Base-by-base conservation (phyloP, 2,888 invertebrate species). In the Eupithecia exiguata region DNA sequence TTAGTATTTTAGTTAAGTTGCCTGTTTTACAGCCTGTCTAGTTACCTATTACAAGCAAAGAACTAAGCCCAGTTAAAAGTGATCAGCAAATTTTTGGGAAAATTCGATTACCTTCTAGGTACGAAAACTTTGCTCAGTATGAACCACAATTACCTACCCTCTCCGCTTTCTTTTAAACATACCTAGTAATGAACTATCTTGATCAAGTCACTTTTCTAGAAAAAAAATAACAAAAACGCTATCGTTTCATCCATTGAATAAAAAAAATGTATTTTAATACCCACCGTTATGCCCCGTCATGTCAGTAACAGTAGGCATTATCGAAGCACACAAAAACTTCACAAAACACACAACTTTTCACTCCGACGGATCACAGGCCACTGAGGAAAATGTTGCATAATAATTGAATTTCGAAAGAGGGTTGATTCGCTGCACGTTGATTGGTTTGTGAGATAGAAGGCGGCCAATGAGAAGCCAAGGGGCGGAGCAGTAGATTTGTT, bases 271-370 rank as follows among this genome's bases (percentile, higher is more conserved):
- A 61, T 25, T 30, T 12, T 18, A 62, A 35, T 35, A 68, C 80
- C 78, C 69, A 87, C 87, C 84, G 78, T 80, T 85, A 69, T 73
- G 82, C 74, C 86, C 87, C 35, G 84, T 77, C 62, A 84, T 83
- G 83, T 89, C 86, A 76, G 89, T 90, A 74, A 92, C 87, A 75
- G 93, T 93, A 83, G 93, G 93, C 93, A 94, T 93, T 90, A 85
- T 91, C 87, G 83, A 76, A 77, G 74, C 74, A 74, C 77, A 67
- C 80, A 43, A 72, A 71, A 75, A 74, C 63, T 74, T 70, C 69
- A 74, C 49, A 38, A 38, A 65, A 69, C 69, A 69, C 70, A 78
- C 77, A 74, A 80, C 75, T 80, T 79, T 35, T 76, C 85, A 63
- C 75, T 40, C 53, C 79, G 61, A 77, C 82, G 77, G 68, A 72